Conservation (phyloP, 2,797 vertebrate species). For the Podarcis lilfordi region DNA sequence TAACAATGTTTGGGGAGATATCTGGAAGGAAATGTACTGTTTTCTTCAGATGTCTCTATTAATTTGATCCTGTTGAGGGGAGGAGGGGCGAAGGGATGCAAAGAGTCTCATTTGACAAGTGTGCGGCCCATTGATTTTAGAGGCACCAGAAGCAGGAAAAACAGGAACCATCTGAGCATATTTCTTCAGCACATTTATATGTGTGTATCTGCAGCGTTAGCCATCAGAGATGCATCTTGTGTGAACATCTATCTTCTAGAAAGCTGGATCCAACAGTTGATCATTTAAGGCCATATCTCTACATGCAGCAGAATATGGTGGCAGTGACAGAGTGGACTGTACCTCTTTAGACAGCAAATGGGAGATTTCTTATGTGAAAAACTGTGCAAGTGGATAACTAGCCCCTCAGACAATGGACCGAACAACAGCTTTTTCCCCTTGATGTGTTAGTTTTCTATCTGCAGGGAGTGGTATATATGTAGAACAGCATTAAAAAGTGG, state of each 20-base stretch:
- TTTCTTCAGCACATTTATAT: rapidly evolving
- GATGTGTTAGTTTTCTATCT: neutral
- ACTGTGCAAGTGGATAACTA: neutral
- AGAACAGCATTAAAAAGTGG: neutral
- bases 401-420: neutral
- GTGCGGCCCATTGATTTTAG: conserved; percentile 2
- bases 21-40: conserved; percentile 47
- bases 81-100: conserved; percentile 31
- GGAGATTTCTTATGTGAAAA: too few species aligned
- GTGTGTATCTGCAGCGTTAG: neutral
- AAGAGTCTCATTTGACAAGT: conserved; percentile 4
- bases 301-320: neutral
- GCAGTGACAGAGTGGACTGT: neutral
- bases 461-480: neutral
- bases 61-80: conserved; percentile 30
- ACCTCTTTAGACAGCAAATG: neutral
- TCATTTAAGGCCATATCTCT: too few species aligned
- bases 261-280: neutral
- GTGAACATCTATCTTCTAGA: neutral
- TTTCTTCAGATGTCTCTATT: conserved; percentile 43
- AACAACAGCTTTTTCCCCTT: neutral
- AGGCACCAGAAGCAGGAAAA: neutral
- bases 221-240: neutral
- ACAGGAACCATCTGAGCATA: neutral
- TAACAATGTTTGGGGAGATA: conserved; percentile 59